Evolutionary conservation across 1,140 invertebrate species (phyloP).

Genomic region (Sinonovacula constricta): DNA sequence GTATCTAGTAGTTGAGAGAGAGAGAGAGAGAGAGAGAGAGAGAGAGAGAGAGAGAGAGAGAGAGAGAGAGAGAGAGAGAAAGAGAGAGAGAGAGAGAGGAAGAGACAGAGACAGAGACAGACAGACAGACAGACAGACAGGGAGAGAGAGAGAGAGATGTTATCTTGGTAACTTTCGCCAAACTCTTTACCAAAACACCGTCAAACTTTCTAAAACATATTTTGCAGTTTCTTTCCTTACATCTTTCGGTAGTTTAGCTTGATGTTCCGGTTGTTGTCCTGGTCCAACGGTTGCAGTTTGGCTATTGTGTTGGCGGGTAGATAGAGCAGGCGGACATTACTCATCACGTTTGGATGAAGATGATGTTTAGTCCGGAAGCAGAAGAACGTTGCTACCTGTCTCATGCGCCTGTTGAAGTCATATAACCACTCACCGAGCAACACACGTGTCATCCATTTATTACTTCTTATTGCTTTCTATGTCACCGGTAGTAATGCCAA

Average conservation of each 20-base stretch:
- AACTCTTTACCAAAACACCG: not conserved
- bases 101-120: too few relatives aligned
- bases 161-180: not conserved
- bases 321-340: slow-evolving; percentile 55
- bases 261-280: slow-evolving; percentile 22
- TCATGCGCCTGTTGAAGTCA: slow-evolving; percentile 40
- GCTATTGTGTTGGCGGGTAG: slow-evolving; percentile 32
- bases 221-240: slow-evolving; percentile 6
- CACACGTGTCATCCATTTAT: slow-evolving; percentile 52
- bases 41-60: too few relatives aligned
- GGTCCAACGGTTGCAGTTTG: slow-evolving; percentile 20
- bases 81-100: too few relatives aligned
- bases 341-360: slow-evolving; percentile 53
- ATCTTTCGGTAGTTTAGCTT: slow-evolving; percentile 24
- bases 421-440: slow-evolving; percentile 56
- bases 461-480: slow-evolving; percentile 52
- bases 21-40: too few relatives aligned
- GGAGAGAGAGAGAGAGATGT: slow-evolving; percentile 5
- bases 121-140: too few relatives aligned
- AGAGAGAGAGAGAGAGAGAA: too few relatives aligned
- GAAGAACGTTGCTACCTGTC: slow-evolving; percentile 33
- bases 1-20: slow-evolving; percentile 11
- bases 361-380: slow-evolving; percentile 51
- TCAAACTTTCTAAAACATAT: slow-evolving; percentile 21
- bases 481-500: slow-evolving; percentile 42